phyloP scores from a whole-genome alignment of 2,113 vertebrate genomes.

The Anarrhichthys ocellatus region DNA sequence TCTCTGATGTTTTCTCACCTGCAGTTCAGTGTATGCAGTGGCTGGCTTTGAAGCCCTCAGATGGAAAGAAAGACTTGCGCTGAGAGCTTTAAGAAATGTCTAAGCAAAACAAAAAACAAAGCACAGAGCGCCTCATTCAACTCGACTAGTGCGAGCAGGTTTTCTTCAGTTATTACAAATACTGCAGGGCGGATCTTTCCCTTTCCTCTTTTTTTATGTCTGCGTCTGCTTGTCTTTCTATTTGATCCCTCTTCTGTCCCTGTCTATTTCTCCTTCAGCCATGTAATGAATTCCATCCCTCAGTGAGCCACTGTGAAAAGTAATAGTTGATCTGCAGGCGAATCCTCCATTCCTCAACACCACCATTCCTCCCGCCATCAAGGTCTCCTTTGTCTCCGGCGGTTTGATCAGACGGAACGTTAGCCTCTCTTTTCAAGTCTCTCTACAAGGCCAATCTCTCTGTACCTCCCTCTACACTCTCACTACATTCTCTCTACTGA shows the following conservation, averaged over 20 bases:
- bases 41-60: slow-evolving; percentile 39
- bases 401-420: slow-evolving; percentile 63
- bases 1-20: slow-evolving; percentile 35
- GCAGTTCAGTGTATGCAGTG: neutral
- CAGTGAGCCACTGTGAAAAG: slow-evolving; percentile 46
- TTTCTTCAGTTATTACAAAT: slow-evolving; percentile 32
- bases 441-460: slow-evolving; percentile 33
- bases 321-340: slow-evolving; percentile 55
- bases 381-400: slow-evolving; percentile 70
- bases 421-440: slow-evolving; percentile 56
- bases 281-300: slow-evolving; percentile 65
- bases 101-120: slow-evolving; percentile 26
- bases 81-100: slow-evolving; percentile 46
- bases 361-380: slow-evolving; percentile 54
- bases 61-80: slow-evolving; percentile 47
- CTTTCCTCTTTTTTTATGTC: neutral
- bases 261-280: slow-evolving; percentile 29
- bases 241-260: slow-evolving; percentile 16
- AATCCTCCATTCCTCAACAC: slow-evolving; percentile 53
- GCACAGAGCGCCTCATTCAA: slow-evolving; percentile 38
- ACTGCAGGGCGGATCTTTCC: slow-evolving; percentile 20
- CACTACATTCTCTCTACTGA: slow-evolving; percentile 12
- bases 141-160: slow-evolving; percentile 24
- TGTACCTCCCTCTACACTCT: slow-evolving; percentile 2
- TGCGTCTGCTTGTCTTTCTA: neutral